phyloP scores from a whole-genome alignment of 92 coral and sea anemone genomes.

The Siderastrea siderea region DNA sequence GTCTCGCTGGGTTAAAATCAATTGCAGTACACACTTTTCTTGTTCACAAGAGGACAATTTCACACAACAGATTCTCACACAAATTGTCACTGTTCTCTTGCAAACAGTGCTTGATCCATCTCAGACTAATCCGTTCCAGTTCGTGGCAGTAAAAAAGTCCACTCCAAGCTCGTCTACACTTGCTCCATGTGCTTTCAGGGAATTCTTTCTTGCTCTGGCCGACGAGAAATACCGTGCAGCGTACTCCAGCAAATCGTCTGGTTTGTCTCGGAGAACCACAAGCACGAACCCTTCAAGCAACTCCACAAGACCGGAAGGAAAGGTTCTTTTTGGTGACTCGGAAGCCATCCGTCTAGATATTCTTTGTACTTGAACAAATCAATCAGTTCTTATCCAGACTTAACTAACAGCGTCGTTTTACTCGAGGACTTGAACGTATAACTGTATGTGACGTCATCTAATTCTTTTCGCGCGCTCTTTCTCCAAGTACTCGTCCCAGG shows the following conservation, averaged over 20 bases:
- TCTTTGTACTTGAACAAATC: not conserved
- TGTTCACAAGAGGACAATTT: not conserved
- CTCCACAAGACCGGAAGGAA: slow-evolving; percentile 90
- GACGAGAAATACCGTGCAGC: slow-evolving; percentile 84
- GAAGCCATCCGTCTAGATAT: slow-evolving; percentile 1
- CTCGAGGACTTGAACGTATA: not conserved
- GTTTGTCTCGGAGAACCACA: slow-evolving; percentile 82
- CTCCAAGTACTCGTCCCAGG: slow-evolving; percentile 1
- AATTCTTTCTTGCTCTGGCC: slow-evolving; percentile 60
- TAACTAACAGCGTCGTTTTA: not conserved
- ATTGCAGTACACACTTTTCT: not conserved
- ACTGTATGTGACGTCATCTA: slow-evolving; percentile 18
- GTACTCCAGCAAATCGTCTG: slow-evolving; percentile 80
- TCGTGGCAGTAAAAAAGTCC: slow-evolving; percentile 79
- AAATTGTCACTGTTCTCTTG: not conserved
- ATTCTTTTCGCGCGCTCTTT: slow-evolving; percentile 29
- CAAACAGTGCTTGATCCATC: not conserved
- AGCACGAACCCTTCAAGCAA: slow-evolving; percentile 94
- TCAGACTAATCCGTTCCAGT: slow-evolving; percentile 82
- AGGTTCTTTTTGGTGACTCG: slow-evolving; percentile 29
- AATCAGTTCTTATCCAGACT: not conserved
- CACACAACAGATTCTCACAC: not conserved
- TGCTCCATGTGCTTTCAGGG: slow-evolving; percentile 82
- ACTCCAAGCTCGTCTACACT: slow-evolving; percentile 75
- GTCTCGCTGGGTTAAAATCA: too few species aligned